Percentiles rank a stretch among this genome's conserved stretches.
Evolutionary conservation across 1,140 invertebrate genomes (phyloP).

Genomic region (Uloborus diversus): DNA sequence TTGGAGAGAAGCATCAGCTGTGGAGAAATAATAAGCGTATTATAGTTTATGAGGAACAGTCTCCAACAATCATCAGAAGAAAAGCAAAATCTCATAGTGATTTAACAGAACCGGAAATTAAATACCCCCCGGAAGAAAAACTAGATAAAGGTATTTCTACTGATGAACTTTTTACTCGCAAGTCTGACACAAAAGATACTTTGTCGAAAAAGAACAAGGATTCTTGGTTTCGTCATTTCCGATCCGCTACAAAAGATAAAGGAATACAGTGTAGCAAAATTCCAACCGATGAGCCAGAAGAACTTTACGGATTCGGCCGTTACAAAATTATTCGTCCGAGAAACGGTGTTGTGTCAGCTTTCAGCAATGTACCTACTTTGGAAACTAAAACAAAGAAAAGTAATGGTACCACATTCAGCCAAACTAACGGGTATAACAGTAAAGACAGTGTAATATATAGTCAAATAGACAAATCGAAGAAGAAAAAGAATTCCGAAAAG

Average conservation of each 20-base stretch:
- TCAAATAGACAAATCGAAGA: slow-evolving; percentile 49
- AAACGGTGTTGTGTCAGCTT: slow-evolving; percentile 52
- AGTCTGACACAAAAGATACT: slow-evolving; percentile 32
- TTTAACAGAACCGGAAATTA: slow-evolving; percentile 13
- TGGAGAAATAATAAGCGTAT: slow-evolving; percentile 49
- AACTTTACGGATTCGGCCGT: slow-evolving; percentile 35
- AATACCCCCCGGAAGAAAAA: slow-evolving; percentile 17
- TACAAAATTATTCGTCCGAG: slow-evolving; percentile 44
- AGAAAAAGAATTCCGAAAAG: slow-evolving; percentile 35
- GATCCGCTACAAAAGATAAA: slow-evolving; percentile 50
- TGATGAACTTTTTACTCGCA: slow-evolving; percentile 39
- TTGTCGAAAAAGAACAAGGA: slow-evolving; percentile 33
- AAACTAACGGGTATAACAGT: slow-evolving; percentile 5
- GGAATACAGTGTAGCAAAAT: slow-evolving; percentile 51
- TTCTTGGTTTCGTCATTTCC: slow-evolving; percentile 33
- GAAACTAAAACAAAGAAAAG: slow-evolving; percentile 14
- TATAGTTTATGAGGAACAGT: slow-evolving; percentile 40
- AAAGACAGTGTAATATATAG: slow-evolving; percentile 46
- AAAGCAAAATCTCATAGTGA: slow-evolving; percentile 54
- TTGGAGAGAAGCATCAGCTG: slow-evolving; percentile 48
- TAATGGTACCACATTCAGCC: neutral
- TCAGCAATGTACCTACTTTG: slow-evolving; percentile 49
- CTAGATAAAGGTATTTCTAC: slow-evolving; percentile 37
- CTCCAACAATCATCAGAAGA: slow-evolving; percentile 37
- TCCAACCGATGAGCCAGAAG: slow-evolving; percentile 36